Base-by-base conservation (phyloP, 2,113 vertebrate species). In the Camarhynchus parvulus region DNA sequence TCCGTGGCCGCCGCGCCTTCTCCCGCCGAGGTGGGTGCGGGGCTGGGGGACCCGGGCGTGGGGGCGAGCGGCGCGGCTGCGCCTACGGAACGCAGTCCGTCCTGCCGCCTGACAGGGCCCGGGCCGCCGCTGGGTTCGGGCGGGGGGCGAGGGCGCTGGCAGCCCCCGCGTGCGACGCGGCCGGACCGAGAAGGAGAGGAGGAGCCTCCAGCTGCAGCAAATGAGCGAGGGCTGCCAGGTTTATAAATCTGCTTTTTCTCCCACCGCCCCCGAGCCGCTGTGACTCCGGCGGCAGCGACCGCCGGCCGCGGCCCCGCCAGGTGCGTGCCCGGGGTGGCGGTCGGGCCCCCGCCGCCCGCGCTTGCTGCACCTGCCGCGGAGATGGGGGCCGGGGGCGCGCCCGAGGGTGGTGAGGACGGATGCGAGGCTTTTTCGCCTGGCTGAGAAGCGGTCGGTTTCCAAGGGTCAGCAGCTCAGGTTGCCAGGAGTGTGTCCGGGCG, bases 201-300 rank as follows among this genome's bases (percentile, higher is more conserved):
- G 88, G 89, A 64, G 81, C 64, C 55, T 91, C 11, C 4, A 14
- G 25, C 56, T 33, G 24, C 46, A 50, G 49, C 83, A 27, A 76
- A 86, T 75, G 53, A 39, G 58, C 20, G 41, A 22, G 35, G 42
- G 58, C 75, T 70, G 66, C 41, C 67, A 66, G 78, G 24, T 74
- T 72, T 72, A 74, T 78, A 77, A 50, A 49, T 20, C 5, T 50
- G 53, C 8, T 55, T 82, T 68, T 82, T 28, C 22, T 14, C 25
- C 24, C 14, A 1, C 18, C 3, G 1, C 5, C 17, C 13, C 8
- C 16, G 2, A 28, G 53, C 24, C 25, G 30, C 16, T 8, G 41
- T 15, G 66, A 15, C 4, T 37, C 17, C 6, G 7, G 58, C 15
- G 20, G 56, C 17, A 2, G 39, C 7, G 15, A 7, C 0, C 0